phyloP scores from a whole-genome alignment of 64 coral and sea anemone species.

The Porites lutea region DNA sequence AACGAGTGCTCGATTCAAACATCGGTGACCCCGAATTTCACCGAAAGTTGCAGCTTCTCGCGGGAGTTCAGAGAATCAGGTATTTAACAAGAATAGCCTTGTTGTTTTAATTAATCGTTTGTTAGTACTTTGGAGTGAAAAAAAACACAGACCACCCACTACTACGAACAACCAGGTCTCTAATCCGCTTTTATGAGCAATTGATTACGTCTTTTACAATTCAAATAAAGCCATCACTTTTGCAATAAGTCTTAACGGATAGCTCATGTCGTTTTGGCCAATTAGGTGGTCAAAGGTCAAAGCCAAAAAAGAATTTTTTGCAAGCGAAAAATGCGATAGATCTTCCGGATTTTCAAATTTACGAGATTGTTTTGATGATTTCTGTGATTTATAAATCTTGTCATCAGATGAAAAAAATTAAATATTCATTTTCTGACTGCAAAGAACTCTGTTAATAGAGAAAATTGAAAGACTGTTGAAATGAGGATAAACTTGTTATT shows the following conservation, averaged over 20 bases:
- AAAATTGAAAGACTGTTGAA: neutral
- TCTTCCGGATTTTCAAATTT: neutral
- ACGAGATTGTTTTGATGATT: neutral
- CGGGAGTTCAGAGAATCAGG: slow-evolving; percentile 29
- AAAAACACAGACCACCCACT: neutral
- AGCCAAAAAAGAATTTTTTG: neutral
- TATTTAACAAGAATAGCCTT: neutral
- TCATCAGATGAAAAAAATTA: too few relatives aligned
- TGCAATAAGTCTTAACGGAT: neutral
- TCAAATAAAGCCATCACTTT: slow-evolving; percentile 15
- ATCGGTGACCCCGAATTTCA: neutral
- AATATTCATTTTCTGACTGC: too few relatives aligned
- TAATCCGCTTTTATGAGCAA: neutral
- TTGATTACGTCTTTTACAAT: slow-evolving; percentile 32
- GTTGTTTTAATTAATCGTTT: slow-evolving; percentile 6
- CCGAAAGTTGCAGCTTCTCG: slow-evolving; percentile 33
- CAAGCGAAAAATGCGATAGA: neutral
- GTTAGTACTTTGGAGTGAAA: neutral
- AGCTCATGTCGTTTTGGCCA: neutral
- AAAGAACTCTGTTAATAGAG: neutral
- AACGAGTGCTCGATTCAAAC: neutral
- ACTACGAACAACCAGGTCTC: neutral
- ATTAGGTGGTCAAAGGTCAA: slow-evolving; percentile 44
- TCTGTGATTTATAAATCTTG: too few relatives aligned
- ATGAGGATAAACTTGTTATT: neutral